Evolutionary conservation across 2,888 invertebrate species (phyloP).

Genomic region (Drosophila mimica): DNA sequence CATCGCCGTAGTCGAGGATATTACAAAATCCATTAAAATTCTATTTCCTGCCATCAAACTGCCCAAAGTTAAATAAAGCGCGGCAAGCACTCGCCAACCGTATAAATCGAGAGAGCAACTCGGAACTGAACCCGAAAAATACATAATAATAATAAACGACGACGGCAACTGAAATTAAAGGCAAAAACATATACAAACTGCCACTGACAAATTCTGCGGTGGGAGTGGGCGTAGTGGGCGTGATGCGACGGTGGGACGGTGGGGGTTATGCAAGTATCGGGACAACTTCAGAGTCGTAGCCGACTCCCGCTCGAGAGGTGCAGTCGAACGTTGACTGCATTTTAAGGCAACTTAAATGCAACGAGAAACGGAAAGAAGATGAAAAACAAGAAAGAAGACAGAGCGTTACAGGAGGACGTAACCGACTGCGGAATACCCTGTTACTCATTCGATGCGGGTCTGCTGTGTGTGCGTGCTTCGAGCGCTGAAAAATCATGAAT

Average conservation of each 20-base stretch:
- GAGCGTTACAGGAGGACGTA: neutral
- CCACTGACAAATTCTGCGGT: conserved; percentile 47
- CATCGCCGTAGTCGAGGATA: conserved; percentile 57
- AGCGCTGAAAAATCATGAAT: neutral
- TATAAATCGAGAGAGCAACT: conserved; percentile 36
- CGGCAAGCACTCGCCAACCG: conserved; percentile 49
- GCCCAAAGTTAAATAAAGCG: conserved; percentile 79
- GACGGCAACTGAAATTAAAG: conserved; percentile 63
- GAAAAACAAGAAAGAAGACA: conserved; percentile 26
- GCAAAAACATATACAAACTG: conserved; percentile 42
- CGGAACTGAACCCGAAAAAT: conserved; percentile 54
- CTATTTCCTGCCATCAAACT: conserved; percentile 80
- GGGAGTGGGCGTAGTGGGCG: neutral
- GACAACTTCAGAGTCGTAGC: conserved; percentile 45
- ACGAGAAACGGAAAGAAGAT: neutral
- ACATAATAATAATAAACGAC: conserved; percentile 80
- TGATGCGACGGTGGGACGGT: neutral
- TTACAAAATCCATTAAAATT: conserved; percentile 80
- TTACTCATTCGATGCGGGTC: neutral
- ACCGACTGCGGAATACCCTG: neutral
- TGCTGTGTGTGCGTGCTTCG: neutral
- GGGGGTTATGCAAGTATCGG: conserved; percentile 13
- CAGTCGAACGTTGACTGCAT: conserved; percentile 65
- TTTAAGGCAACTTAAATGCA: conserved; percentile 51
- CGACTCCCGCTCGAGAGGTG: conserved; percentile 53